Base-by-base conservation (phyloP, 1,140 invertebrate species). In the Grapholita molesta region DNA sequence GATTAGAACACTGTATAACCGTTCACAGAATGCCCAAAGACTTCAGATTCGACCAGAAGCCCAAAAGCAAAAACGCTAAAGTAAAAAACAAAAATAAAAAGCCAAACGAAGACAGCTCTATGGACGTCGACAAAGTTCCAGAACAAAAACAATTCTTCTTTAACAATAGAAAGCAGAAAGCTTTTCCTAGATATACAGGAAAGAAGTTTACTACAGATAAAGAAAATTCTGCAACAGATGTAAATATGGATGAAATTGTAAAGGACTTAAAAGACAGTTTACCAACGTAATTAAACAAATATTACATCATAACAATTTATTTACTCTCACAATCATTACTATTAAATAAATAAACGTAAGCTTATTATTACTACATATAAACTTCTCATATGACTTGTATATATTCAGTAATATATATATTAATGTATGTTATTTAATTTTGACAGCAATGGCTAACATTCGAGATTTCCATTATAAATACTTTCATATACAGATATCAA, bases 11-110 rank as follows among this genome's bases (percentile, higher is more conserved):
- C 74, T 95, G 95, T 61, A 92, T 94, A 4, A 84, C 81, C 55
- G 70, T 90, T 11, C 95, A 96, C 78, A 94, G 94, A 82, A 94
- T 95, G 79, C 94, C 95, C 0, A 93, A 93, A 74, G 93, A 95
- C 72, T 96, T 95, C 82, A 87, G 94, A 65, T 95, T 93, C 68
- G 93, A 89, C 64, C 70, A 78, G 35, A 85, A 83, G 69, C 74
- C 79, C 21, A 84, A 82, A 75, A 76, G 25, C 55, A 73, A 64
- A 55, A 42, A 72, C 57, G n/a, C 35, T 57, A 21, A 70, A 73
- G 21, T 64, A 69, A 76, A 79, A 68, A 70, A 77, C 67, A 69
- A 68, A n/a, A 69, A 66, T 11, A 66, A 68, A 70, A 67, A 35
- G 9, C 5, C 32, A 11, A 70, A 67, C 55, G 23, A 23, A 66